Conservation (phyloP, 35 echinoderm and acorn worm genomes). For the Ophiothrix spiculata region DNA sequence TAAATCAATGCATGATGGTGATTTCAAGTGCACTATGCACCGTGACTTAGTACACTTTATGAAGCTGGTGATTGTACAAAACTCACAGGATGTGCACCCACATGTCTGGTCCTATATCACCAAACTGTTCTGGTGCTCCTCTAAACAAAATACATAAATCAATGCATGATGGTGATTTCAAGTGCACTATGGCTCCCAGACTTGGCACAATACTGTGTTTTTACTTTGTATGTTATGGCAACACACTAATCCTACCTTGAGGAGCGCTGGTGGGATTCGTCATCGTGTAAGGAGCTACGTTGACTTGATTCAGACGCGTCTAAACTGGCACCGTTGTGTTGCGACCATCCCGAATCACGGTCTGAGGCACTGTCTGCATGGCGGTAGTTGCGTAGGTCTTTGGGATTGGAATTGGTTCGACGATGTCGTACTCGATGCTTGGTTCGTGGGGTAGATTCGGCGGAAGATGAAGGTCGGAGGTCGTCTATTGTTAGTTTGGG, state of each 20-base stretch:
- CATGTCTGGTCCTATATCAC: too few relatives aligned
- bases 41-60: too few relatives aligned
- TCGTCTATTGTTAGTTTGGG: slow-evolving; percentile 3
- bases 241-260: slow-evolving; percentile 5
- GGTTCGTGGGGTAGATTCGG: neutral
- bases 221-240: too few relatives aligned
- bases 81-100: too few relatives aligned
- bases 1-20: too few relatives aligned
- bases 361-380: slow-evolving; percentile 14
- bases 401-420: slow-evolving; percentile 2
- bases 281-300: slow-evolving; percentile 7
- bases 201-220: too few relatives aligned
- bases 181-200: too few relatives aligned
- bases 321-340: neutral
- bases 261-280: slow-evolving; percentile 2
- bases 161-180: too few relatives aligned
- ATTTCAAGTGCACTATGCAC: too few relatives aligned
- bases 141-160: too few relatives aligned
- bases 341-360: neutral
- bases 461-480: slow-evolving; percentile 18
- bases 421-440: neutral
- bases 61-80: too few relatives aligned
- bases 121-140: too few relatives aligned
- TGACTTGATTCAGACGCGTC: neutral
- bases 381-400: slow-evolving; percentile 11